phyloP scores from a whole-genome alignment of 1,140 invertebrate genomes.

The Mercenaria mercenaria region DNA sequence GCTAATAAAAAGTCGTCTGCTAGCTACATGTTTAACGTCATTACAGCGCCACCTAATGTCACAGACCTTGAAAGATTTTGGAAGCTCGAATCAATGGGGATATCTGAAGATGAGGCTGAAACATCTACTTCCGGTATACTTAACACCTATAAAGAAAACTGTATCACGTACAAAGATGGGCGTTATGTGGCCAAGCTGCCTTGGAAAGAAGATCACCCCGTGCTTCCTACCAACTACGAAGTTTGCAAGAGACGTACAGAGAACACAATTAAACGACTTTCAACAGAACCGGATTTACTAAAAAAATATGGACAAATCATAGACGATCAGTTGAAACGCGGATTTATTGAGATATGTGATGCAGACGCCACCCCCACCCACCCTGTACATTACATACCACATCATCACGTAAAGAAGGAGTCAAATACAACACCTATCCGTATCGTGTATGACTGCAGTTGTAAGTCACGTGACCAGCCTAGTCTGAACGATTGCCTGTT shows the following conservation, averaged over 20 bases:
- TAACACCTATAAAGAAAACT: neutral
- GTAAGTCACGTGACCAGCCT: neutral
- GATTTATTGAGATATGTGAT: slow-evolving; percentile 22
- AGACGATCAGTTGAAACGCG: neutral
- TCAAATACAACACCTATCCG: slow-evolving; percentile 3
- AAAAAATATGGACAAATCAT: slow-evolving; percentile 38
- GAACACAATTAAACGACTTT: neutral
- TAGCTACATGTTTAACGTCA: slow-evolving; percentile 10
- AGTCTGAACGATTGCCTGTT: neutral
- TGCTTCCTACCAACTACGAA: slow-evolving; percentile 26
- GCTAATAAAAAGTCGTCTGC: neutral
- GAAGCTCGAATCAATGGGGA: slow-evolving; percentile 6
- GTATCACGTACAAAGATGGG: slow-evolving; percentile 1
- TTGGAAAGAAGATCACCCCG: slow-evolving; percentile 31
- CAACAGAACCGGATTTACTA: neutral
- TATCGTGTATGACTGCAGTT: neutral
- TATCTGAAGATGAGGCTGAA: neutral
- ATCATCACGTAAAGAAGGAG: slow-evolving; percentile 47
- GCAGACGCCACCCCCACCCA: neutral
- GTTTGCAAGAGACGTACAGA: slow-evolving; percentile 2
- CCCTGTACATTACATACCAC: slow-evolving; percentile 30
- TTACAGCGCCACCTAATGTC: neutral
- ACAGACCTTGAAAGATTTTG: neutral
- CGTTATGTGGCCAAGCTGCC: slow-evolving; percentile 20
- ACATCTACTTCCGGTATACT: slow-evolving; percentile 16